Conservation (phyloP, 2,888 invertebrate genomes). For the Corythucha ciliata region DNA sequence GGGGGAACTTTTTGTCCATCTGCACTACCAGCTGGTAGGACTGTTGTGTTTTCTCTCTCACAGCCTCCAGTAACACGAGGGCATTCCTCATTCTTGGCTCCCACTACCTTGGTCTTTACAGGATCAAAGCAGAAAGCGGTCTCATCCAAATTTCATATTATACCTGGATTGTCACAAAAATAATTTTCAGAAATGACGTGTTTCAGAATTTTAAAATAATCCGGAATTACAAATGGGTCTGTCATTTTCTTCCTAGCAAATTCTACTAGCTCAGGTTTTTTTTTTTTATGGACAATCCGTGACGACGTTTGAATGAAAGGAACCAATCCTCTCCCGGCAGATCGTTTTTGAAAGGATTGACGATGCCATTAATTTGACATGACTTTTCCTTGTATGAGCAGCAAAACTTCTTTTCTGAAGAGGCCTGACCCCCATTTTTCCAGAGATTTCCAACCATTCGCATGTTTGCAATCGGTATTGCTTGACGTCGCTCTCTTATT, state of each 20-base stretch:
- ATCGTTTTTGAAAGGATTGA: slow-evolving; percentile 37
- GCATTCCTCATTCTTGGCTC: slow-evolving; percentile 11
- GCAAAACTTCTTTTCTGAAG: slow-evolving; percentile 6
- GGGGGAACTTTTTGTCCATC: slow-evolving; percentile 38
- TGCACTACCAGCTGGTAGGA: slow-evolving; percentile 15
- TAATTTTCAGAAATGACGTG: slow-evolving; percentile 29
- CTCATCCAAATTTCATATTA: slow-evolving; percentile 37
- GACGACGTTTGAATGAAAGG: slow-evolving; percentile 35
- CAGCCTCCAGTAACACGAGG: slow-evolving; percentile 16
- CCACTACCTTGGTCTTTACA: slow-evolving; percentile 30
- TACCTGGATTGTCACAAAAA: slow-evolving; percentile 33
- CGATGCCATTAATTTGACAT: no score
- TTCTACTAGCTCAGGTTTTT: slow-evolving; percentile 39
- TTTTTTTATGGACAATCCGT: slow-evolving; percentile 39
- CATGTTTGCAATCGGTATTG: no score
- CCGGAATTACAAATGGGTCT: slow-evolving; percentile 36
- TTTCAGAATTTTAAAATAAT: slow-evolving; percentile 29
- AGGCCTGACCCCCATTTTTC: slow-evolving; percentile 16
- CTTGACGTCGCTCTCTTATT: no score
- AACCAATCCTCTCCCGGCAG: slow-evolving; percentile 38
- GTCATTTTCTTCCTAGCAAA: slow-evolving; percentile 35
- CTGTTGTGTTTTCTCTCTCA: slow-evolving; percentile 17
- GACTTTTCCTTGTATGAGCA: slow-evolving; percentile 9
- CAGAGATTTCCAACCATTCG: slow-evolving; percentile 10
- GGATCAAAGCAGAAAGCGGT: slow-evolving; percentile 34